Evolutionary conservation across 1,140 invertebrate genomes (phyloP).

Genomic region (Cheumatopsyche charites): DNA sequence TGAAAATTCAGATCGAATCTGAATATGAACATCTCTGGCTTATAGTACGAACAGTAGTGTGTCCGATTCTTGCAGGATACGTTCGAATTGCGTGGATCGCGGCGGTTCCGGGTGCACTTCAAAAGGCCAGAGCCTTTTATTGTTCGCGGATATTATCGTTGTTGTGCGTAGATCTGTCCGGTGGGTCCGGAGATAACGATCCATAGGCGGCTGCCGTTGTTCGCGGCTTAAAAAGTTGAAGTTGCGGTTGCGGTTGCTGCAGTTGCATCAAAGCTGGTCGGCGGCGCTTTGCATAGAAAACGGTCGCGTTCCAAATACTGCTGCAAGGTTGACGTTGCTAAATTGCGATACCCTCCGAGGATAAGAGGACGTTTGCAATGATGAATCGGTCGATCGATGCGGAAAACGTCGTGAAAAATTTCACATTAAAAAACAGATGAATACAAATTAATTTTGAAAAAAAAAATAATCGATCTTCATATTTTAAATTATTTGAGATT

Average conservation of each 20-base stretch:
- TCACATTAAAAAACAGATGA: too few species aligned
- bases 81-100: too few species aligned
- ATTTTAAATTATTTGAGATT: too few species aligned
- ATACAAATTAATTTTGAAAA: too few species aligned
- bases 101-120: slow-evolving; percentile 14
- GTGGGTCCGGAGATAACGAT: slow-evolving; percentile 5
- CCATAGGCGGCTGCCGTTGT: not conserved
- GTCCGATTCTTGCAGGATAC: too few species aligned
- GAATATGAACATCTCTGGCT: too few species aligned
- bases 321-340: slow-evolving; percentile 24
- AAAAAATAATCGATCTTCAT: too few species aligned
- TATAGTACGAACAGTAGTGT: too few species aligned
- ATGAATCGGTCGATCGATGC: not conserved
- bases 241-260: not conserved
- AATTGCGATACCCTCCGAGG: slow-evolving; percentile 9
- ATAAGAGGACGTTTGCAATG: not conserved
- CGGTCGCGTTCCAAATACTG: slow-evolving; percentile 22
- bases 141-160: not conserved
- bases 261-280: slow-evolving; percentile 8
- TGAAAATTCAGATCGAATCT: too few species aligned
- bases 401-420: too few species aligned
- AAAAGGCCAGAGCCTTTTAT: slow-evolving; percentile 17
- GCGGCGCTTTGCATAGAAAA: slow-evolving; percentile 22
- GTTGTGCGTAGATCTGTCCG: slow-evolving; percentile 10
- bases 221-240: too few species aligned